Conservation (phyloP, 64 coral and sea anemone genomes). For the Stichodactyla helianthus region DNA sequence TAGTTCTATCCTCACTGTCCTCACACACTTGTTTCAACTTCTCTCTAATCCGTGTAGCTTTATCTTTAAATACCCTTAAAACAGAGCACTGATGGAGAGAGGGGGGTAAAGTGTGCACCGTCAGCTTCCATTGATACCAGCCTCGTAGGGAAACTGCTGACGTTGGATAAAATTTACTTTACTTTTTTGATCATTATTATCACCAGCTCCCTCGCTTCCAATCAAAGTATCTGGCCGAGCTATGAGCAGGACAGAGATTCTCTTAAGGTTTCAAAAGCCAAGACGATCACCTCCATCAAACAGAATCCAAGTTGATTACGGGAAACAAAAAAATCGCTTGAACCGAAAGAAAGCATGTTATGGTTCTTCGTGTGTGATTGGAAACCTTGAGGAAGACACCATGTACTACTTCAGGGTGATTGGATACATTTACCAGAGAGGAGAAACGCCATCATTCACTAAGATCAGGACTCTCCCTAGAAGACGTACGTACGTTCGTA, state of each 20-base stretch:
- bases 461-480: not conserved
- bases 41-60: too few species aligned
- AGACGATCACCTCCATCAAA: not conserved
- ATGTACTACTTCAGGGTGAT: not conserved
- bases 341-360: not conserved
- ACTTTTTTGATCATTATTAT: too few species aligned
- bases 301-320: not conserved
- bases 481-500: too few species aligned
- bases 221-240: not conserved
- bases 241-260: not conserved
- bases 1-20: too few species aligned
- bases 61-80: too few species aligned
- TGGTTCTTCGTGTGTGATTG: not conserved
- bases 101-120: too few species aligned
- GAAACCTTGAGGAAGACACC: not conserved
- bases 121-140: too few species aligned
- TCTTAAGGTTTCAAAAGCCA: not conserved
- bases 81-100: too few species aligned
- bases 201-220: not conserved
- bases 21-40: too few species aligned
- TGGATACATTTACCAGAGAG: not conserved
- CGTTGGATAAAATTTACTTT: too few species aligned
- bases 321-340: not conserved
- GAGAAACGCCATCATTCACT: not conserved
- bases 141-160: too few species aligned